Evolutionary conservation across 1,140 invertebrate species (phyloP).

Genomic region (Harlomillsia oculata): DNA sequence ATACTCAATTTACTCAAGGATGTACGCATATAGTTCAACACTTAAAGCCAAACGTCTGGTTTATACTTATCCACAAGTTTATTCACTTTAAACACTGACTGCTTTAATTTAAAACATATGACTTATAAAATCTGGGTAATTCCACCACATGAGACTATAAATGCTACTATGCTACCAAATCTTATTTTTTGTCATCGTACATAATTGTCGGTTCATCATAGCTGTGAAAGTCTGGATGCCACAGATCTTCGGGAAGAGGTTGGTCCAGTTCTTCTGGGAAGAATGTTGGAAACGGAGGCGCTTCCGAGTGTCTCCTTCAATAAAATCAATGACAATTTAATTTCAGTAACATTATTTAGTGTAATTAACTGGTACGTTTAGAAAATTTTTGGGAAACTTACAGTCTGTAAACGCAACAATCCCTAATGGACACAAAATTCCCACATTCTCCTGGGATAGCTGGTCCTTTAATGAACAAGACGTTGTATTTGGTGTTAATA

Average conservation of each 20-base stretch:
- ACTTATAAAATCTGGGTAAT: no score
- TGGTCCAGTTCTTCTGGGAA: conserved; percentile 49
- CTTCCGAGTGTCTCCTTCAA: conserved; percentile 20
- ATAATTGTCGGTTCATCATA: conserved; percentile 59
- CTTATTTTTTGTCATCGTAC: conserved; percentile 47
- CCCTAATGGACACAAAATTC: conserved; percentile 69
- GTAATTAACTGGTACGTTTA: not conserved
- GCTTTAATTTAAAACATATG: no score
- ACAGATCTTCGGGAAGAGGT: conserved; percentile 57
- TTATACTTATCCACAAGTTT: no score
- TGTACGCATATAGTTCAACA: no score
- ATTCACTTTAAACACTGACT: no score
- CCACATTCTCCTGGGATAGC: conserved; percentile 70
- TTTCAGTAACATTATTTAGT: no score
- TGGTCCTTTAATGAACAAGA: conserved; percentile 75
- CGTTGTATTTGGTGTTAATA: conserved; percentile 88
- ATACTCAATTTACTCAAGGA: no score
- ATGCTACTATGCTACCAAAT: no score
- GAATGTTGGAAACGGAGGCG: conserved; percentile 73
- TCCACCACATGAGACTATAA: no score
- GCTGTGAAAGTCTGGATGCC: conserved; percentile 56
- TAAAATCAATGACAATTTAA: conserved; percentile 19
- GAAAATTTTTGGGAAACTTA: conserved; percentile 3
- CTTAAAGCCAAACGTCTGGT: no score
- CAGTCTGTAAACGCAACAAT: conserved; percentile 41